Percentiles rank a stretch among this genome's conserved stretches.
phyloP scores from a whole-genome alignment of 2,888 invertebrate species.

The Phytoseiulus persimilis region DNA sequence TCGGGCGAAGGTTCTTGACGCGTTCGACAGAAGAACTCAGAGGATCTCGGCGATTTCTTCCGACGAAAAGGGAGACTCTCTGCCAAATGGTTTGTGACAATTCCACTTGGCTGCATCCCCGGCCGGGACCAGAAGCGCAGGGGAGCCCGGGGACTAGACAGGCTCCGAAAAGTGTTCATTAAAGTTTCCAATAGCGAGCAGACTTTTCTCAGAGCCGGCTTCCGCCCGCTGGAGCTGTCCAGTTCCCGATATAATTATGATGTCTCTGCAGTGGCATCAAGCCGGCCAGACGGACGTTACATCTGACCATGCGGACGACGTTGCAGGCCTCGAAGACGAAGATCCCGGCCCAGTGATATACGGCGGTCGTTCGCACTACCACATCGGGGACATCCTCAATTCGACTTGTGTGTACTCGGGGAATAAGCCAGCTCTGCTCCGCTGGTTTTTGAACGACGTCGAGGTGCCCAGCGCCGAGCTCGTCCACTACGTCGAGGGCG shows the following conservation, averaged over 20 bases:
- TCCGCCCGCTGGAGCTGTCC: not conserved
- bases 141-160: not conserved
- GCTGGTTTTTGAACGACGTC: conserved; percentile 23
- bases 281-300: no score
- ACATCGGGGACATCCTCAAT: conserved; percentile 30
- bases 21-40: conserved; percentile 11
- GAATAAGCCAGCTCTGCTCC: conserved; percentile 7
- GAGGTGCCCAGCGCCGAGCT: not conserved
- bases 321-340: not conserved
- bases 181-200: not conserved
- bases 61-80: not conserved
- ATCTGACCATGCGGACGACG: not conserved
- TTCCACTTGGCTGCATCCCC: not conserved
- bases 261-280: not conserved
- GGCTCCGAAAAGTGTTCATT: not conserved
- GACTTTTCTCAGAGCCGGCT: not conserved
- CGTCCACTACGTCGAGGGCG: conserved; percentile 13
- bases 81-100: conserved; percentile 27
- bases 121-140: not conserved
- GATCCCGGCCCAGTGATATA: conserved; percentile 31
- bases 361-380: conserved; percentile 29
- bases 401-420: conserved; percentile 25
- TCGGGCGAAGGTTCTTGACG: conserved; percentile 26
- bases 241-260: not conserved
- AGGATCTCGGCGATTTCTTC: not conserved